A percentile compares a stretch with the other conserved stretches of the same genome.
Evolutionary conservation across 1,140 invertebrate genomes (phyloP).

Genomic region (Zaprionus vittiger): DNA sequence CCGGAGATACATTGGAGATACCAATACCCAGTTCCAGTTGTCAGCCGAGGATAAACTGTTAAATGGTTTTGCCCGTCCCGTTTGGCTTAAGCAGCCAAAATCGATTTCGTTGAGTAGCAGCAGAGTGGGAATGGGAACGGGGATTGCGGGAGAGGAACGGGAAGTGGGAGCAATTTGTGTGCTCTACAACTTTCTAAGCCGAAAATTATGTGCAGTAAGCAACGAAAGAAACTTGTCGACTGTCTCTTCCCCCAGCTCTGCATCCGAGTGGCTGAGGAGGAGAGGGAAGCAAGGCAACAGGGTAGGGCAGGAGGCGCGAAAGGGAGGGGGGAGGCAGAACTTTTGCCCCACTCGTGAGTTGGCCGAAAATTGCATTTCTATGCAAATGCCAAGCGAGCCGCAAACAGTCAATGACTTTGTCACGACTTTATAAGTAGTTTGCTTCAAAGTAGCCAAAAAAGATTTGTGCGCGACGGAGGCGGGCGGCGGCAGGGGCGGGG

Average conservation of each 20-base stretch:
- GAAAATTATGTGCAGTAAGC: slow-evolving; percentile 66
- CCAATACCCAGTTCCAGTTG: slow-evolving; percentile 21
- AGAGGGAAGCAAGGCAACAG: no score
- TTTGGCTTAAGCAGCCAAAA: slow-evolving; percentile 50
- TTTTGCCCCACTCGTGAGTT: slow-evolving; percentile 55
- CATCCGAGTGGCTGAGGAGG: not conserved
- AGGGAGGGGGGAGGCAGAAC: not conserved
- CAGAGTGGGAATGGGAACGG: not conserved
- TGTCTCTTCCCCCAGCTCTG: slow-evolving; percentile 2
- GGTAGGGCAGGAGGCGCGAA: no score
- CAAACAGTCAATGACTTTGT: slow-evolving; percentile 79
- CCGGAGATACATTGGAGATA: slow-evolving; percentile 16
- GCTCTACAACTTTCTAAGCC: slow-evolving; percentile 73
- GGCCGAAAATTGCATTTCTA: slow-evolving; percentile 79
- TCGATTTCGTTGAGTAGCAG: slow-evolving; percentile 51
- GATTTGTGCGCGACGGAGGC: not conserved
- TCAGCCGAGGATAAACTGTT: slow-evolving; percentile 64
- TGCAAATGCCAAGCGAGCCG: slow-evolving; percentile 69
- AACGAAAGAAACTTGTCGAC: slow-evolving; percentile 43
- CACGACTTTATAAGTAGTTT: slow-evolving; percentile 80
- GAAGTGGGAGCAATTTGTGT: slow-evolving; percentile 55
- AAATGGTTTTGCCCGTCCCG: slow-evolving; percentile 49
- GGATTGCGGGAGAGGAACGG: not conserved
- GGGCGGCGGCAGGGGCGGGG: no score
- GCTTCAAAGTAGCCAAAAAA: slow-evolving; percentile 48